phyloP scores from a whole-genome alignment of 2,797 vertebrate species.

The Micropoecilia bifurca region DNA sequence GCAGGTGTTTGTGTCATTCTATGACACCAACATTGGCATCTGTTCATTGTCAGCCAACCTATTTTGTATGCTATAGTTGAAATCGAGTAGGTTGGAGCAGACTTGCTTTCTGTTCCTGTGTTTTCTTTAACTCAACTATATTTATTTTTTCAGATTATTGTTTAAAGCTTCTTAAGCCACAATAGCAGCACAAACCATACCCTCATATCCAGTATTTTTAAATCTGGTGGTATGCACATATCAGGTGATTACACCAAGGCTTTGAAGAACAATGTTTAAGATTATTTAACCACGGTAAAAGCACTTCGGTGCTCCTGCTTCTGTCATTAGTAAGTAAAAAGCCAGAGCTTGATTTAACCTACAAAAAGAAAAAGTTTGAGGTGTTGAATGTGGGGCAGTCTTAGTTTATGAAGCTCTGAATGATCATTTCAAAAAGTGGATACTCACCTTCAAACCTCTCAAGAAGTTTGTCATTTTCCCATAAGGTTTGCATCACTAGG shows the following conservation, averaged over 20 bases:
- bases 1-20: not conserved
- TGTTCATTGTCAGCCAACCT: no score
- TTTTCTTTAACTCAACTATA: no score
- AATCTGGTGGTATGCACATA: not conserved
- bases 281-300: not conserved
- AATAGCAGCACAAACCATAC: not conserved
- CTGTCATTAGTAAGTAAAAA: not conserved
- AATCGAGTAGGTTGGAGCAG: no score
- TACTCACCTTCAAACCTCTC: constrained; percentile 51
- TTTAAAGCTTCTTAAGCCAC: not conserved
- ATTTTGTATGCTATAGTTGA: no score
- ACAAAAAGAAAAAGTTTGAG: not conserved
- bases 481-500: constrained; percentile 49
- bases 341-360: not conserved
- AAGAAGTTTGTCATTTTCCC: constrained; percentile 37
- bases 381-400: not conserved
- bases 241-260: not conserved
- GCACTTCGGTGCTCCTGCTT: not conserved
- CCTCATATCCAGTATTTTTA: not conserved
- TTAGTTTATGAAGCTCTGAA: not conserved
- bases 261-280: not conserved
- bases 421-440: not conserved
- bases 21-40: no score
- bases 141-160: not conserved
- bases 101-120: no score